A percentile compares a stretch with the other conserved stretches of the same genome.
phyloP scores from a whole-genome alignment of 2,888 invertebrate genomes.

The Lysandra coridon region DNA sequence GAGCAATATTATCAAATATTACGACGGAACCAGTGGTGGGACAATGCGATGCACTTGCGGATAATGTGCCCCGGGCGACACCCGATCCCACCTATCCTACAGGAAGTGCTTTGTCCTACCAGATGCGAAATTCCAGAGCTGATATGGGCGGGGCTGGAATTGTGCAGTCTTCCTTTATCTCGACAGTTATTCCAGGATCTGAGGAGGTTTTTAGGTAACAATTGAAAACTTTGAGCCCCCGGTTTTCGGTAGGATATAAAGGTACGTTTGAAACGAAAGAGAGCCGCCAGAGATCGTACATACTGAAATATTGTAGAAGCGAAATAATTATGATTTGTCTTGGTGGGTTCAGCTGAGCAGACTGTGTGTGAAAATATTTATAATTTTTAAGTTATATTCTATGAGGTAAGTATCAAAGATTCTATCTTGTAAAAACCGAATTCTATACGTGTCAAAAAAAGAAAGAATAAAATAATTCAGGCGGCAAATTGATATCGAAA shows the following conservation, averaged over 20 bases:
- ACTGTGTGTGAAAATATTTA: not conserved
- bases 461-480: constrained; percentile 62
- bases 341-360: not conserved
- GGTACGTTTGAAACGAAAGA: not conserved
- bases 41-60: constrained; percentile 49
- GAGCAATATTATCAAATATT: constrained; percentile 6
- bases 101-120: constrained; percentile 69
- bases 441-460: constrained; percentile 48
- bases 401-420: constrained; percentile 5
- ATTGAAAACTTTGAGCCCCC: not conserved
- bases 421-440: constrained; percentile 30
- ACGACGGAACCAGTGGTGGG: constrained; percentile 8
- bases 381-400: not conserved
- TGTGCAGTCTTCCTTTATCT: constrained; percentile 57
- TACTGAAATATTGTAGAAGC: not conserved
- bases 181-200: constrained; percentile 50
- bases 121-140: constrained; percentile 69
- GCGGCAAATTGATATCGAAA: constrained; percentile 77
- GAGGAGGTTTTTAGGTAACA: constrained; percentile 23
- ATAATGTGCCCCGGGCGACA: constrained; percentile 56
- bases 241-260: not conserved
- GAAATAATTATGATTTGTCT: not conserved
- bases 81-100: constrained; percentile 72
- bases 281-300: not conserved
- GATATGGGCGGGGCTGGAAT: constrained; percentile 69